Evolutionary conservation across 30 jellyfish, hydroid and myxozoan genomes (phyloP).

Genomic region (Mastigias papua): DNA sequence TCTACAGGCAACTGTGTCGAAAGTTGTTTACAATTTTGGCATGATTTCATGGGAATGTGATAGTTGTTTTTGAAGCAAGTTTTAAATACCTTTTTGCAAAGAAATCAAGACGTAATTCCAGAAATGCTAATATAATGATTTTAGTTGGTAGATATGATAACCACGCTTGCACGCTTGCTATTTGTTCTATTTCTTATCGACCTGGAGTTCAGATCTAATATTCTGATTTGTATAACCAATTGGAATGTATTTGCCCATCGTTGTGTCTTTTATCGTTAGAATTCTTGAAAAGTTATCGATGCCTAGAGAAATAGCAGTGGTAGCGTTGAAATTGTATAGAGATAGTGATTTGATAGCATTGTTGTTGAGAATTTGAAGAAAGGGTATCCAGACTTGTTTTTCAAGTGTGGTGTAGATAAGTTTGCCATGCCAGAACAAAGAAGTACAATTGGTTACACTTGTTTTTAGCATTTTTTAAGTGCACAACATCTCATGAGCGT

Average conservation of each 20-base stretch:
- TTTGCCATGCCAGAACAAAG: background rate
- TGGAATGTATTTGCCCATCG: background rate
- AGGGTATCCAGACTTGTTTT: background rate
- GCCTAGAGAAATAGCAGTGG: background rate
- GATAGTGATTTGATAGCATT: background rate
- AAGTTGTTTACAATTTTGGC: background rate
- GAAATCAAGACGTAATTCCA: background rate
- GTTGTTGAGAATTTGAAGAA: background rate
- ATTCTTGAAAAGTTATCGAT: background rate
- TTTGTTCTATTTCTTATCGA: background rate
- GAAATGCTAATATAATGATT: background rate
- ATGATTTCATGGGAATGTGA: background rate
- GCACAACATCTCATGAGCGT: no score
- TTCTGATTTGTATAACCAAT: background rate
- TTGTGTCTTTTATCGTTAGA: background rate
- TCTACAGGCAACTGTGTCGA: no score
- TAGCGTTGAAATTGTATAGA: background rate
- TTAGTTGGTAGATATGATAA: background rate
- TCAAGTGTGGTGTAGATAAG: background rate
- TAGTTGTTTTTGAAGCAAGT: background rate
- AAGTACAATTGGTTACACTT: no score
- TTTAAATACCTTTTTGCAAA: background rate
- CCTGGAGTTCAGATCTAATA: background rate
- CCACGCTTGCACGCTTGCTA: background rate
- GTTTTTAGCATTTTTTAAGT: background rate